Evolutionary conservation across 2,888 invertebrate genomes (phyloP).

Genomic region (Orchestes rusci): DNA sequence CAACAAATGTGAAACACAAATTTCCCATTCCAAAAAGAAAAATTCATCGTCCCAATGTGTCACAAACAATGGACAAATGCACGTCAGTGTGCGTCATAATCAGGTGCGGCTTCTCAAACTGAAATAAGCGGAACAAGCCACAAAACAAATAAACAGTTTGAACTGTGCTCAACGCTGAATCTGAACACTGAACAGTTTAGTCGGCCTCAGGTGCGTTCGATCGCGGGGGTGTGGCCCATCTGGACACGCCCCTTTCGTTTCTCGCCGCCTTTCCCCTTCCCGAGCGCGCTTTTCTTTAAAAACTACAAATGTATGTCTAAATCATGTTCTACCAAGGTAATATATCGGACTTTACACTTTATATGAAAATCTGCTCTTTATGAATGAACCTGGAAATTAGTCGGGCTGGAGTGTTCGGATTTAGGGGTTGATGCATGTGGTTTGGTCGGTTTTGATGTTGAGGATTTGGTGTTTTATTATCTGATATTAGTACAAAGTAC

Average conservation of each 20-base stretch:
- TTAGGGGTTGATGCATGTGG: too few species aligned
- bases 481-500: too few species aligned
- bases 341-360: constrained; percentile 19
- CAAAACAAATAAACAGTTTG: constrained; percentile 24
- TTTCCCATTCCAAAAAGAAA: too few species aligned
- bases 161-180: too few species aligned
- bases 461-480: too few species aligned
- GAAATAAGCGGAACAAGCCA: constrained; percentile 25
- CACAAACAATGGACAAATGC: constrained; percentile 11
- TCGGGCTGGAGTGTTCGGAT: too few species aligned
- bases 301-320: constrained; percentile 18
- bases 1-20: too few species aligned
- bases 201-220: constrained; percentile 42
- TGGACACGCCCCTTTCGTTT: constrained; percentile 39
- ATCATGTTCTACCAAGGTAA: constrained; percentile 23
- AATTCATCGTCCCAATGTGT: too few species aligned
- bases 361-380: too few species aligned
- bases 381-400: too few species aligned
- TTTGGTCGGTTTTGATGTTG: too few species aligned
- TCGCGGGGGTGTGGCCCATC: constrained; percentile 40
- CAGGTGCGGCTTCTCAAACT: constrained; percentile 25
- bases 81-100: constrained; percentile 22
- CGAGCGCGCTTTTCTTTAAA: constrained; percentile 27
- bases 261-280: constrained; percentile 39
- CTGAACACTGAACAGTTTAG: constrained; percentile 13